These are phyloP conservation scores for Burhinus oedicnemus DNA, from an alignment of 2,113 vertebrate genomes.

Conservation along the genomic window DNA sequence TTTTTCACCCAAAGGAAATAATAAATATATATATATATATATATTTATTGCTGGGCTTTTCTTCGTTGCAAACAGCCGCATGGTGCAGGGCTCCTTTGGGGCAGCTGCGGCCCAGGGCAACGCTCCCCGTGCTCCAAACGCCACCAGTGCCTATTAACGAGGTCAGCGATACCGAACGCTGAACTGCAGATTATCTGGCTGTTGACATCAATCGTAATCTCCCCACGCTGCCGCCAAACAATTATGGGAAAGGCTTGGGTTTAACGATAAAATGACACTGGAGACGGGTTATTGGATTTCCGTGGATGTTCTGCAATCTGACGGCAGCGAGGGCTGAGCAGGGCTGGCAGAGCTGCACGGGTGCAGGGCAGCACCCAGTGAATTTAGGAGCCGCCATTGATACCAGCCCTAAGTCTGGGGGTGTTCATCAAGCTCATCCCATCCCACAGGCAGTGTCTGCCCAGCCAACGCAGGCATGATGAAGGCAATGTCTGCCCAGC, in stretches of 20 bases:
- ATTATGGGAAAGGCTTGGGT: neutral
- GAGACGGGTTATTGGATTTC: neutral
- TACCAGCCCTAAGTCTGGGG: rapidly evolving
- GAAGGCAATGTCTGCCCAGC: rapidly evolving
- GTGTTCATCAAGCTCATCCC: neutral
- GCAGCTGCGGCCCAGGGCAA: rapidly evolving
- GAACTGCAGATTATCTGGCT: neutral
- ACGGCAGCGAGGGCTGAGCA: rapidly evolving
- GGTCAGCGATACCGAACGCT: neutral
- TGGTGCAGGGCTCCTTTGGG: neutral
- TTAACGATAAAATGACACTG: neutral
- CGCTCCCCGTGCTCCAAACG: rapidly evolving
- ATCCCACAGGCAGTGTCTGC: neutral
- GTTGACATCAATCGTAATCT: constrained; percentile 15
- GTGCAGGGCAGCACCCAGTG: rapidly evolving
- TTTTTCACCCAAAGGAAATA: neutral
- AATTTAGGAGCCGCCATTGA: neutral
- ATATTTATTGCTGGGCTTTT: neutral
- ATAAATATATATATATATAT: rapidly evolving
- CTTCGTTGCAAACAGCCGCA: too few relatives aligned
- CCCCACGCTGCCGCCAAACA: neutral
- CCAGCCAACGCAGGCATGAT: neutral
- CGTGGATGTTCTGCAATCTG: neutral
- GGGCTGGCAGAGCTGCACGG: rapidly evolving
- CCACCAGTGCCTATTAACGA: neutral